Evolutionary conservation across 1,140 invertebrate genomes (phyloP).

Genomic region (Heliconius hermathena): DNA sequence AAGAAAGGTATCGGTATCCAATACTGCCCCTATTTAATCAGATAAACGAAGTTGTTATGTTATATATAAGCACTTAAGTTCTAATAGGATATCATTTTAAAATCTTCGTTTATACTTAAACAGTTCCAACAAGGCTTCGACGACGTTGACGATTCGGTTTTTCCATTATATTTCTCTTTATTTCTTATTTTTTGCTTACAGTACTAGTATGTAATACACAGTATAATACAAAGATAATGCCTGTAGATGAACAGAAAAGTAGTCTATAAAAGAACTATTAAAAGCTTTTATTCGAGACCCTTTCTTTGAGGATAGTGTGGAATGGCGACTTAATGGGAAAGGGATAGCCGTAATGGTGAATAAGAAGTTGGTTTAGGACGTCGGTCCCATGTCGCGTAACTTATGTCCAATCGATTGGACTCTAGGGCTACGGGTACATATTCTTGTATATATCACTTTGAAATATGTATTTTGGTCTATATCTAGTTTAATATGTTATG

Average conservation of each 20-base stretch:
- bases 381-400: slow-evolving; percentile 12
- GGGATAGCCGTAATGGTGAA: slow-evolving; percentile 34
- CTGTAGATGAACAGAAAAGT: slow-evolving; percentile 1
- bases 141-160: too few species aligned
- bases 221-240: background rate
- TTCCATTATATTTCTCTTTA: background rate
- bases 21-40: too few species aligned
- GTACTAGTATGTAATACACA: background rate
- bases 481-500: background rate
- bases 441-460: slow-evolving; percentile 14
- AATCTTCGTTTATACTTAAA: too few species aligned
- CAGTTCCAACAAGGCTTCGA: too few species aligned
- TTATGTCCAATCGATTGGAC: slow-evolving; percentile 24
- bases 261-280: slow-evolving; percentile 31
- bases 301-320: slow-evolving; percentile 21
- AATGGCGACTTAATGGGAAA: slow-evolving; percentile 31
- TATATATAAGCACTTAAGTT: too few species aligned
- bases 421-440: background rate
- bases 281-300: slow-evolving; percentile 30
- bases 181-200: background rate
- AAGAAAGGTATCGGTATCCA: too few species aligned
- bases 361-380: slow-evolving; percentile 32
- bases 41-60: too few species aligned
- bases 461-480: background rate
- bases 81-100: too few species aligned